Conservation (phyloP, 2,797 vertebrate species). For the Malacoraja senta region DNA sequence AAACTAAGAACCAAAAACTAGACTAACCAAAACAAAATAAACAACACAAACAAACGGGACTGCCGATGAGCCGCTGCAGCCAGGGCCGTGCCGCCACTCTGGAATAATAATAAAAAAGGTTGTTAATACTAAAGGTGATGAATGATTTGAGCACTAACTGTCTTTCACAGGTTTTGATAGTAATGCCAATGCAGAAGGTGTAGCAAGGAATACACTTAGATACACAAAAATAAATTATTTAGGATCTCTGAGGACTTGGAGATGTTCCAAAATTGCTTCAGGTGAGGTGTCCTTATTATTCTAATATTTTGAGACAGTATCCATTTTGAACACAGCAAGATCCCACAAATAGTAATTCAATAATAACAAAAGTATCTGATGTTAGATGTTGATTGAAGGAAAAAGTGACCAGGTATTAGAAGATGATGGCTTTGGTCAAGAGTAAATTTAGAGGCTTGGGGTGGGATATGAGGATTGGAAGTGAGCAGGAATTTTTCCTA, state of each 20-base stretch:
- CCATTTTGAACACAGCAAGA: not conserved
- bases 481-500: not conserved
- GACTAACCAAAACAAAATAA: no score
- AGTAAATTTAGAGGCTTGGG: not conserved
- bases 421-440: not conserved
- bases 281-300: not conserved
- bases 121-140: not conserved
- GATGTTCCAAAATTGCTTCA: not conserved
- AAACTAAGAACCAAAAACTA: no score
- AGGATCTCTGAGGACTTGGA: not conserved
- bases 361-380: not conserved
- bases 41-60: no score
- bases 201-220: not conserved
- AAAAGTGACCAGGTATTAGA: not conserved
- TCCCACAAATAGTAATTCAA: not conserved
- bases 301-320: not conserved
- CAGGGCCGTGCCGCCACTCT: no score
- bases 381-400: not conserved
- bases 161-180: not conserved
- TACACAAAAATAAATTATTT: not conserved
- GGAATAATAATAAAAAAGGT: not conserved
- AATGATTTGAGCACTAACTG: not conserved
- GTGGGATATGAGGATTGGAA: not conserved
- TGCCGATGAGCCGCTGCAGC: no score
- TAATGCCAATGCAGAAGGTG: not conserved